phyloP scores from a whole-genome alignment of 2,113 vertebrate species.

The Pollachius pollachius region DNA sequence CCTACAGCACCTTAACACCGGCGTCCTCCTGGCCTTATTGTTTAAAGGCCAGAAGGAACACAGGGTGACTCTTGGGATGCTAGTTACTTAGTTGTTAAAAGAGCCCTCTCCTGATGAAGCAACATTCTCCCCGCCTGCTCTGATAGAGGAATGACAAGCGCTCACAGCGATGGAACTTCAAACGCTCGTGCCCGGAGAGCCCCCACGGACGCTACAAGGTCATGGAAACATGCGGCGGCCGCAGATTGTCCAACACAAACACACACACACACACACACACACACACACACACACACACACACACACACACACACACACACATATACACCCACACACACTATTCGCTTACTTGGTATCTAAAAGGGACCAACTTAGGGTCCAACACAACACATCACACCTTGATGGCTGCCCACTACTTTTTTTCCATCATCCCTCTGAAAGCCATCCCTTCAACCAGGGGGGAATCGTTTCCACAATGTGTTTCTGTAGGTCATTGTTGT shows the following conservation, averaged over 20 bases:
- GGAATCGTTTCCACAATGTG: no score
- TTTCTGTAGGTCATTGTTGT: no score
- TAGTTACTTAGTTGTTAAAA: background rate
- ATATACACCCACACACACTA: background rate
- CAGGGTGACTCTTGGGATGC: no score
- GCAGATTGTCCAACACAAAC: background rate
- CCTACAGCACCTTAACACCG: no score
- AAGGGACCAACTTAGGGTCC: no score
- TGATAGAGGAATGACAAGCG: conserved; percentile 40
- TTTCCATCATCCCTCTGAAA: no score
- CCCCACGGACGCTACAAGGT: conserved; percentile 1
- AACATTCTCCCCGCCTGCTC: conserved; percentile 21
- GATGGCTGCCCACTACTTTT: no score
- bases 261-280: conserved; percentile 1
- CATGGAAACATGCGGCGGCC: conserved; percentile 1
- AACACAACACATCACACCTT: no score
- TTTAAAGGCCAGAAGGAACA: no score
- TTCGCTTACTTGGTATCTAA: no score
- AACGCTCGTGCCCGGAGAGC: conserved; percentile 12
- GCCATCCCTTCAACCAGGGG: no score
- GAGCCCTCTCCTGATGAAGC: conserved; percentile 11
- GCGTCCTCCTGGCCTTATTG: no score
- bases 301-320: background rate
- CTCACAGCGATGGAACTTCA: conserved; percentile 29
- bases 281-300: background rate